phyloP scores from a whole-genome alignment of 2,888 invertebrate species.

The Drosophila anomalipes region DNA sequence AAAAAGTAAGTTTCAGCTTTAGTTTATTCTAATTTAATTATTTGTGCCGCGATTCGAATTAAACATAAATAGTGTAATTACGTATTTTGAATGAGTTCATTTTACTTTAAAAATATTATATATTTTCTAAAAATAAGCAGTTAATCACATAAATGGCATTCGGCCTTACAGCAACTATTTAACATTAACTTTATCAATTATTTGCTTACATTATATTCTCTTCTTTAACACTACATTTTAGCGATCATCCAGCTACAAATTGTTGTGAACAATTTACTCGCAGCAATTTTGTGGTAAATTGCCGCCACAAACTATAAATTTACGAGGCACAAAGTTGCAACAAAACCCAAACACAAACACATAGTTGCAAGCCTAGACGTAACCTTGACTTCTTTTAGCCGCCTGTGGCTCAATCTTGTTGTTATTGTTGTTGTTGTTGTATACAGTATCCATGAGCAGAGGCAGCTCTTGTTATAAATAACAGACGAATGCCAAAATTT shows the following conservation, averaged over 20 bases:
- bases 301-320: conserved; percentile 64
- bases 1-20: neutral
- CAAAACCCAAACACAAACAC: conserved; percentile 13
- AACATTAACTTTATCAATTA: neutral
- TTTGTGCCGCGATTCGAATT: no score
- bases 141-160: neutral
- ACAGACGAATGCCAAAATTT: conserved; percentile 68
- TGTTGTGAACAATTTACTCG: conserved; percentile 9
- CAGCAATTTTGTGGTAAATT: conserved; percentile 47
- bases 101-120: neutral
- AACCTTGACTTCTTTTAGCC: conserved; percentile 55
- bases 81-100: neutral
- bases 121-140: neutral
- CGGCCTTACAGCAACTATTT: neutral
- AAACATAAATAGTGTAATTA: neutral
- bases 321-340: conserved; percentile 56
- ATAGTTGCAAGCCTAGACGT: conserved; percentile 57
- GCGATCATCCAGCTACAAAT: conserved; percentile 13
- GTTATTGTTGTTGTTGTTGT: conserved; percentile 10
- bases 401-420: conserved; percentile 28
- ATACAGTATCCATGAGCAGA: conserved; percentile 35
- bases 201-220: neutral
- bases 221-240: neutral
- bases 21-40: neutral
- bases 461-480: conserved; percentile 64